Evolutionary conservation across 2,113 vertebrate genomes (phyloP).

Genomic region (Protomyctophum bolini): DNA sequence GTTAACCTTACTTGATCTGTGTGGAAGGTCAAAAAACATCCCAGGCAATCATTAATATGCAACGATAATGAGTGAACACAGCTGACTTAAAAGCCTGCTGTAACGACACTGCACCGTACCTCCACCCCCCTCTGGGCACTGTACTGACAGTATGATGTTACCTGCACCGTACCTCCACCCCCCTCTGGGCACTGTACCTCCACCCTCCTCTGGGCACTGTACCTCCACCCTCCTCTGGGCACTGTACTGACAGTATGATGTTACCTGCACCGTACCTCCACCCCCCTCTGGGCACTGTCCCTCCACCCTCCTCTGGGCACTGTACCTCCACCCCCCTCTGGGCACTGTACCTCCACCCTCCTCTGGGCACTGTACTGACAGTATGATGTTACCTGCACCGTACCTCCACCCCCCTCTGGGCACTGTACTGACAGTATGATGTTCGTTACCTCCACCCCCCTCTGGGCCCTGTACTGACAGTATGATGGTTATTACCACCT

Average conservation of each 20-base stretch:
- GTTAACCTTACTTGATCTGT: constrained; percentile 6
- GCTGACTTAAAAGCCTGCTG: constrained; percentile 14
- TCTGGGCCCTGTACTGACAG: too few species aligned
- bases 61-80: constrained; percentile 14
- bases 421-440: too few species aligned
- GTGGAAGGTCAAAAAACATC: background rate
- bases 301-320: too few species aligned
- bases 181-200: too few species aligned
- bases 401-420: too few species aligned
- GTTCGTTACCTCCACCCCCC: too few species aligned
- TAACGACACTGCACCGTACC: constrained; percentile 6
- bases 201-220: too few species aligned
- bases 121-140: background rate
- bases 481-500: too few species aligned
- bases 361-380: too few species aligned
- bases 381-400: too few species aligned
- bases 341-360: background rate
- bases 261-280: background rate
- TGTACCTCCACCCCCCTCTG: background rate
- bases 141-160: background rate
- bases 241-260: background rate
- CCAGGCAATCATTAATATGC: constrained; percentile 20
- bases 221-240: too few species aligned
- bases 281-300: too few species aligned
- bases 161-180: background rate